Evolutionary conservation across 2,888 invertebrate species (phyloP).

Genomic region (Andrena hattorfiana): DNA sequence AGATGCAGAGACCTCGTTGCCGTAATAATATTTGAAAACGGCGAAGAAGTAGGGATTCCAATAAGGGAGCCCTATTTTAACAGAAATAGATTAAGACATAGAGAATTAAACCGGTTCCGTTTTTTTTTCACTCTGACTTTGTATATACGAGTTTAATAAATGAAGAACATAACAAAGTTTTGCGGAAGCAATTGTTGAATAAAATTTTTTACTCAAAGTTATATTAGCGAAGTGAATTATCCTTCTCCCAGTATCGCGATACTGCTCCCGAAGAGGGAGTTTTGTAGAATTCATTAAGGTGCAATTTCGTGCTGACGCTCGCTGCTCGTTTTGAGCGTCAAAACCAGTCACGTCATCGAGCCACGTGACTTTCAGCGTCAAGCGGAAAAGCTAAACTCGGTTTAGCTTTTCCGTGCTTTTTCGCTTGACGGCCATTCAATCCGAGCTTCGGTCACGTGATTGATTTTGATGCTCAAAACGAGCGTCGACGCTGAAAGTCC

Average conservation of each 20-base stretch:
- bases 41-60: constrained; percentile 11
- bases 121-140: constrained; percentile 41
- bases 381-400: too few relatives aligned
- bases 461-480: too few relatives aligned
- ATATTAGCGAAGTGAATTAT: constrained; percentile 8
- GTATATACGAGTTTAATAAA: constrained; percentile 61
- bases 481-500: too few relatives aligned
- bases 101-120: constrained; percentile 29
- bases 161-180: constrained; percentile 33
- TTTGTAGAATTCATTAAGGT: neutral
- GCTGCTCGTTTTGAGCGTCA: too few relatives aligned
- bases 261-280: neutral
- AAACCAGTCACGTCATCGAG: too few relatives aligned
- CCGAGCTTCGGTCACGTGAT: too few relatives aligned
- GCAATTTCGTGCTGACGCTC: too few relatives aligned
- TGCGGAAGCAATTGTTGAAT: constrained; percentile 36
- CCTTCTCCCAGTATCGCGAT: neutral
- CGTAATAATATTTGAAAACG: constrained; percentile 7
- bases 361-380: too few relatives aligned
- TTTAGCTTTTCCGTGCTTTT: too few relatives aligned
- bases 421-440: too few relatives aligned
- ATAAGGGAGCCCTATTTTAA: neutral
- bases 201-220: constrained; percentile 38
- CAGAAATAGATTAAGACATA: constrained; percentile 15
- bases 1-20: neutral